Percentiles rank a stretch among this genome's conserved stretches.
Evolutionary conservation across 1,140 invertebrate genomes (phyloP).

Genomic region (Temnothorax curvispinosus): DNA sequence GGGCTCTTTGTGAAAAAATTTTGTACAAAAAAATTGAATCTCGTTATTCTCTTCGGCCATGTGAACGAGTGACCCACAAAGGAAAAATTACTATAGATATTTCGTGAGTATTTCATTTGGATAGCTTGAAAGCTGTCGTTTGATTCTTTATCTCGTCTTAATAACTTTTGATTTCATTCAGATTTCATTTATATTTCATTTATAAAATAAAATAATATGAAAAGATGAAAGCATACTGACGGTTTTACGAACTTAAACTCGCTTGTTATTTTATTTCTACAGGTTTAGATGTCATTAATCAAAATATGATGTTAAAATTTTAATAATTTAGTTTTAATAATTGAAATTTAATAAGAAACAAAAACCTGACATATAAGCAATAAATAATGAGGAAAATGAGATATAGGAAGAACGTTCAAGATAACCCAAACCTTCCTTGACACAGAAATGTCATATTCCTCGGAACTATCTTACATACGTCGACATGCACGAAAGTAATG

Average conservation of each 20-base stretch:
- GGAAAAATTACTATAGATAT: slow-evolving; percentile 13
- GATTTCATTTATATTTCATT: background rate
- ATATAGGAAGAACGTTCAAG: slow-evolving; percentile 8
- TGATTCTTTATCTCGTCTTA: background rate
- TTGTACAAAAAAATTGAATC: slow-evolving; percentile 39
- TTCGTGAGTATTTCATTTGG: background rate
- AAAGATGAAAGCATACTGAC: background rate
- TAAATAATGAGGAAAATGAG: background rate
- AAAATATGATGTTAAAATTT: background rate
- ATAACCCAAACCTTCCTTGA: background rate
- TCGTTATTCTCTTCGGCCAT: background rate
- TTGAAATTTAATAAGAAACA: background rate
- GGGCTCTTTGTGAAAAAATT: slow-evolving; percentile 30
- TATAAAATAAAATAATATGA: background rate
- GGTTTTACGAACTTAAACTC: background rate
- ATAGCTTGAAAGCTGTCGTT: background rate
- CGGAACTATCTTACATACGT: slow-evolving; percentile 15
- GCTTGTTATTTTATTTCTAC: background rate
- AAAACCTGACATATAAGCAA: background rate
- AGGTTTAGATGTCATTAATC: background rate
- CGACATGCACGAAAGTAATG: slow-evolving; percentile 25
- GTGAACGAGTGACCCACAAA: slow-evolving; percentile 11
- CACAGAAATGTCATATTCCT: slow-evolving; percentile 51
- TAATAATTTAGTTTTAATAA: background rate
- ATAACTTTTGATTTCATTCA: background rate